Percentiles rank a stretch among this genome's conserved stretches.
Evolutionary conservation across 2,113 vertebrate genomes (phyloP).

Genomic region (Lanius ludovicianus): DNA sequence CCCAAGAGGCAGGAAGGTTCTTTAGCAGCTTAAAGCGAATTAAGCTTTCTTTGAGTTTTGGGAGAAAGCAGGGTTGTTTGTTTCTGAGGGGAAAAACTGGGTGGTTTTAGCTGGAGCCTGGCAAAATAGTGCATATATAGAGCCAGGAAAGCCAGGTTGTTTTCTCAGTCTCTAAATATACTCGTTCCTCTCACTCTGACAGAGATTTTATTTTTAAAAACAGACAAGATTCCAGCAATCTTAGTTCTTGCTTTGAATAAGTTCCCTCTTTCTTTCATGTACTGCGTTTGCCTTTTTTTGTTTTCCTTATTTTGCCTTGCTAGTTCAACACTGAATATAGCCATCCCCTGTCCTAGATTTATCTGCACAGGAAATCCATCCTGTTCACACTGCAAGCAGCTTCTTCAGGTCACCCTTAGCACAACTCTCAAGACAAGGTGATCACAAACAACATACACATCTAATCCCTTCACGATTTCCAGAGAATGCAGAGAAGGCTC

Average conservation of each 20-base stretch:
- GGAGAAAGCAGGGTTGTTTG: constrained; percentile 23
- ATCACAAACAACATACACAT: neutral
- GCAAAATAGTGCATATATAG: neutral
- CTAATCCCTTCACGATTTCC: neutral
- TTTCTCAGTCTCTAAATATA: constrained; percentile 34
- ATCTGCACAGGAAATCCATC: neutral
- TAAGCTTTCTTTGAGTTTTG: constrained; percentile 43
- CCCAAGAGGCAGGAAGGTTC: constrained; percentile 27
- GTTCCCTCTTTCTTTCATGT: neutral
- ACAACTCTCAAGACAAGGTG: neutral
- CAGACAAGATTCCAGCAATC: constrained; percentile 1
- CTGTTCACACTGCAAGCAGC: neutral
- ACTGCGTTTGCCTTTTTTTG: neutral
- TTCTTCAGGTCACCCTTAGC: neutral
- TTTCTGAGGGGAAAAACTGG: constrained; percentile 16
- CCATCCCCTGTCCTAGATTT: neutral
- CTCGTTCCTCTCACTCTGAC: neutral
- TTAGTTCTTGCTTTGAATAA: constrained; percentile 33
- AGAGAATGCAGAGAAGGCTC: neutral
- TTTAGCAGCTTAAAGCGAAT: constrained; percentile 32
- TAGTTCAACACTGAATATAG: neutral
- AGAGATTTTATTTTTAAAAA: constrained; percentile 48
- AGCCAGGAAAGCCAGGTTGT: constrained; percentile 45
- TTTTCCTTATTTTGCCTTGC: neutral
- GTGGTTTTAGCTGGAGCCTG: constrained; percentile 4